phyloP scores from a whole-genome alignment of 2,113 vertebrate genomes.

The Catagonus wagneri region DNA sequence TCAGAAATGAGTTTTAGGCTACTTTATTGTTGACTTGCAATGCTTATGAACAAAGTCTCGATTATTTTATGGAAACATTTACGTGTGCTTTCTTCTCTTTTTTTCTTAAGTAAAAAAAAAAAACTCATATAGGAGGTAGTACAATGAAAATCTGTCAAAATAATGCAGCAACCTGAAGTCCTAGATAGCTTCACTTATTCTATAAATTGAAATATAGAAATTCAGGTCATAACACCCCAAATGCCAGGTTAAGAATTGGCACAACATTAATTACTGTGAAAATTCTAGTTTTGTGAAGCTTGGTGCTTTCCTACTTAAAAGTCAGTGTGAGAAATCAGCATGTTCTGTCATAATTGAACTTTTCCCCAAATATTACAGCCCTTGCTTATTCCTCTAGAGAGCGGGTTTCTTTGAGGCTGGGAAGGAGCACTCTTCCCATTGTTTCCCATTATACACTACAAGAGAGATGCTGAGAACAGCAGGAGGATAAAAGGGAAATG shows the following conservation, averaged over 20 bases:
- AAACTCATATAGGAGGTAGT: background rate
- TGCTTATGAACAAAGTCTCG: constrained; percentile 25
- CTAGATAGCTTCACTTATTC: background rate
- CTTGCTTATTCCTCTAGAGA: background rate
- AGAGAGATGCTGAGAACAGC: background rate
- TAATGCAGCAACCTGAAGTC: background rate
- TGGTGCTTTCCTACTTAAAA: background rate
- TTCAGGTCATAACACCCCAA: background rate
- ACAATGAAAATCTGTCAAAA: constrained; percentile 1
- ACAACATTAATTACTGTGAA: constrained; percentile 37
- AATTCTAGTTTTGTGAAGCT: background rate
- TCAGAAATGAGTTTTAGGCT: constrained; percentile 21
- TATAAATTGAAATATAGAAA: constrained; percentile 43
- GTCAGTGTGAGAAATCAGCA: background rate
- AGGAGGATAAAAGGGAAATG: background rate
- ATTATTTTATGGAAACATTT: constrained; percentile 45
- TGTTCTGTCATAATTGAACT: background rate
- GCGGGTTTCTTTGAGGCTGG: background rate
- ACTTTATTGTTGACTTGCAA: constrained; percentile 19
- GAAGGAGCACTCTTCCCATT: background rate
- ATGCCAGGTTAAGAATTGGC: constrained; percentile 11
- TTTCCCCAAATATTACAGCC: background rate
- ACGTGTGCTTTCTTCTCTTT: background rate
- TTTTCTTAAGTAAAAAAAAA: constrained; percentile 24
- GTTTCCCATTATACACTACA: background rate